Conservation (phyloP, 2,797 vertebrate species). For the Eulemur coronatus region DNA sequence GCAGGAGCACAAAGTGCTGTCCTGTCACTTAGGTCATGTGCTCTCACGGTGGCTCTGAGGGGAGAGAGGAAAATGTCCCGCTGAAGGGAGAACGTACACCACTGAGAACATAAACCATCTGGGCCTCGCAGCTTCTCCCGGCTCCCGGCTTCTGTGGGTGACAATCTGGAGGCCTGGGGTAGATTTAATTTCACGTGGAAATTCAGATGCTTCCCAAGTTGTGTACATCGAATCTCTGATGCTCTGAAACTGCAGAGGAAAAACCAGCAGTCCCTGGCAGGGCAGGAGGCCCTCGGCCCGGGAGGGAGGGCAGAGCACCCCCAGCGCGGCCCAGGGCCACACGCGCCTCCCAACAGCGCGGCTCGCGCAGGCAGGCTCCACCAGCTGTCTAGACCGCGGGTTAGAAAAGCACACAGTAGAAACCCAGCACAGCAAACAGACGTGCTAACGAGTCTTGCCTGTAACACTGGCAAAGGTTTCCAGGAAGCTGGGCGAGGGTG, state of each 20-base stretch:
- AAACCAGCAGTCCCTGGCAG: background rate
- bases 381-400: fast-evolving
- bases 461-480: background rate
- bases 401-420: fast-evolving
- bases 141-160: background rate
- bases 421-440: background rate
- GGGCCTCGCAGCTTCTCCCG: background rate
- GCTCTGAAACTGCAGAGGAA: background rate
- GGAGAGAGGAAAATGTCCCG: background rate
- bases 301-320: background rate
- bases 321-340: background rate
- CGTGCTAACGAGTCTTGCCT: background rate
- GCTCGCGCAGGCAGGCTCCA: background rate
- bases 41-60: background rate
- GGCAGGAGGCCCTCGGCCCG: fast-evolving
- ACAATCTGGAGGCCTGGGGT: background rate
- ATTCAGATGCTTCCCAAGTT: background rate
- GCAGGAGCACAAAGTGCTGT: background rate
- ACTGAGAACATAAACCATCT: no score
- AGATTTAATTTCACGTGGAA: background rate
- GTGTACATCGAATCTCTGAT: fast-evolving
- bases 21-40: background rate
- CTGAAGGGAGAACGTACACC: fast-evolving
- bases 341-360: background rate
- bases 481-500: background rate